Base-by-base conservation (phyloP, 1,140 invertebrate genomes). In the Conopomorpha cramerella region DNA sequence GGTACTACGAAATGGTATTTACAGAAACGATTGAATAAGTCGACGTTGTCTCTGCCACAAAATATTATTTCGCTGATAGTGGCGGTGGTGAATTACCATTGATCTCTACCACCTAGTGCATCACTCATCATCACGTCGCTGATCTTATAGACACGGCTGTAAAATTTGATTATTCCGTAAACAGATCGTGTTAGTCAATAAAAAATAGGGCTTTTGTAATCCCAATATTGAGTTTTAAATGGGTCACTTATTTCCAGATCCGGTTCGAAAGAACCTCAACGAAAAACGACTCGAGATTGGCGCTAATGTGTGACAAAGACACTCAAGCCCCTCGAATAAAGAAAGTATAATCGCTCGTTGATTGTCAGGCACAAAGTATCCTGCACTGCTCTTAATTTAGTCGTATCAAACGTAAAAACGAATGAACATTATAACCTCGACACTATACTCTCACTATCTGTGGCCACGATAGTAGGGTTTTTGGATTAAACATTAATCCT, bases 261-360 rank as follows among this genome's bases (percentile, higher is more conserved):
- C 45, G 49, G 49, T 51, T 51, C 54, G 53, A 40, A 48, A 28
- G 36, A 35, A 52, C 49, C 46, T 56, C 52, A 35, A 49, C 54
- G 68, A 62, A 55, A 74, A 72, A 70, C 70, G 67, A 72, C 52
- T 71, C 65, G 59, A 70, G 61, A 45, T 41, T 42, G 51, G 55
- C 1, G 41, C 40, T 44, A 23, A 23, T 6, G 10, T 54, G 35
- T 51, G 49, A 45, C 46, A 46, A 26, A 33, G 14, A 36, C 44
- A 50, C 46, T 47, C 43, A 49, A 45, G 57, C 49, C 46, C 45
- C 61, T 67, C 58, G 62, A 61, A 60, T 58, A 42, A 66, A 43
- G 47, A 42, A 38, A 53, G 34, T 23, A 38, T 28, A 51, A 61
- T 67, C 70, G 70, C 70, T 70, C 66, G 54, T 57, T 61, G 55